phyloP scores from a whole-genome alignment of 2,113 vertebrate genomes.

The Dicaeum eximium region DNA sequence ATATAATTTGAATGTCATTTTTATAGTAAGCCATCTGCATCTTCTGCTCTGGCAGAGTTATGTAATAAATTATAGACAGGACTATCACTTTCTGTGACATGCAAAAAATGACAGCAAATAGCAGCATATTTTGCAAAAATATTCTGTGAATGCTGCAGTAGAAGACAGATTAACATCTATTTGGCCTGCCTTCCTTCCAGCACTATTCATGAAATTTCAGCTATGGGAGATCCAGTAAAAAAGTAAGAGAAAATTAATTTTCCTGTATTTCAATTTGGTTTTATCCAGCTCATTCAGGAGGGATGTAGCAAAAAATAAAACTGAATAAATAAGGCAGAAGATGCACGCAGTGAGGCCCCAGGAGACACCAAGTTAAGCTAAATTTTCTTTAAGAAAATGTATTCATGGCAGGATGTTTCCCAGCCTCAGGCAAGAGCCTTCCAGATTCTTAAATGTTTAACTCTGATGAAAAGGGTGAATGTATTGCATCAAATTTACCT shows the following conservation, averaged over 20 bases:
- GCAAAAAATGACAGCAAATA: not conserved
- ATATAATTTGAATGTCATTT: not conserved
- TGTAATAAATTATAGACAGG: not conserved
- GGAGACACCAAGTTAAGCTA: not conserved
- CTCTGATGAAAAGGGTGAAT: not conserved
- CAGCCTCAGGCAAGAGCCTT: not conserved
- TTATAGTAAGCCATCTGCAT: conserved; percentile 19
- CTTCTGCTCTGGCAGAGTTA: not conserved
- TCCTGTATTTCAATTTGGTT: not conserved
- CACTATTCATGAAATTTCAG: not conserved
- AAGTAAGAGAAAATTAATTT: not conserved
- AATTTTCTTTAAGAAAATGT: conserved; percentile 35
- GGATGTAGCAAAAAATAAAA: not conserved
- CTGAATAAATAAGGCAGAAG: conserved; percentile 26
- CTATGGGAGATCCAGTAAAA: not conserved
- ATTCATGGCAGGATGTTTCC: not conserved
- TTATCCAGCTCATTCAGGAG: not conserved
- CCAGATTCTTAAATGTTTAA: not conserved
- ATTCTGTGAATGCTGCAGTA: not conserved
- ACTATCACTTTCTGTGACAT: not conserved
- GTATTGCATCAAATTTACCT: not conserved
- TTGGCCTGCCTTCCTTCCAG: not conserved
- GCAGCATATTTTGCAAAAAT: not conserved
- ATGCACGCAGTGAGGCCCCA: not conserved
- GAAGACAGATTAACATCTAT: not conserved